Conservation (phyloP, 2,888 invertebrate genomes). For the Aradus depressus region DNA sequence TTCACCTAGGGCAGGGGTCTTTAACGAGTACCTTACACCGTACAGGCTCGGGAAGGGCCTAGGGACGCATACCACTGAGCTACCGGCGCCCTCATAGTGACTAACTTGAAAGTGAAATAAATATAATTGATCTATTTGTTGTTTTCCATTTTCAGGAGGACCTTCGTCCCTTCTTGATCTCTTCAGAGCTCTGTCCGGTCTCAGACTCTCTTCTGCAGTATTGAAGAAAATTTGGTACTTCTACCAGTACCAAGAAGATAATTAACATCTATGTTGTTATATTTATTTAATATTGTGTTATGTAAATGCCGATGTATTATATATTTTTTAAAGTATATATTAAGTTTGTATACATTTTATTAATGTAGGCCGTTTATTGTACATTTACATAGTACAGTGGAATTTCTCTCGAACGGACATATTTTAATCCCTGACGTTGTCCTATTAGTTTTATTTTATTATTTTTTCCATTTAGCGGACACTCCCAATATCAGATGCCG, state of each 20-base stretch:
- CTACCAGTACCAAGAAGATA: slow-evolving; percentile 1
- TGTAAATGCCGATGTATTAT: slow-evolving; percentile 6
- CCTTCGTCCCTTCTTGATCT: not conserved
- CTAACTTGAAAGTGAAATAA: no score
- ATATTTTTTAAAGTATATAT: not conserved
- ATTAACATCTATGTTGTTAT: not conserved
- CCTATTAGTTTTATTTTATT: no score
- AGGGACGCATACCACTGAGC: no score
- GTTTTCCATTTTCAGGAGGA: not conserved
- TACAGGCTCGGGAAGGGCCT: no score
- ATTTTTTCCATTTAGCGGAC: no score
- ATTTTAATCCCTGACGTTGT: no score
- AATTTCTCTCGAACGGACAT: not conserved
- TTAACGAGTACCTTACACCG: no score
- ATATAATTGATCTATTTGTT: no score
- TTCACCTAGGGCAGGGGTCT: no score
- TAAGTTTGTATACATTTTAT: not conserved
- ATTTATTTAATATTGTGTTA: slow-evolving; percentile 8
- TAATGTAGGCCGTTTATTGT: not conserved
- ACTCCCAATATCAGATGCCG: no score
- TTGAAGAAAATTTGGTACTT: slow-evolving; percentile 3
- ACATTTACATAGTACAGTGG: not conserved
- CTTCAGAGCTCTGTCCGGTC: not conserved
- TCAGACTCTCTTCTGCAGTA: not conserved
- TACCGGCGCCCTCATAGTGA: no score